Conservation (phyloP, 2,797 vertebrate species). For the Decapterus maruadsi region DNA sequence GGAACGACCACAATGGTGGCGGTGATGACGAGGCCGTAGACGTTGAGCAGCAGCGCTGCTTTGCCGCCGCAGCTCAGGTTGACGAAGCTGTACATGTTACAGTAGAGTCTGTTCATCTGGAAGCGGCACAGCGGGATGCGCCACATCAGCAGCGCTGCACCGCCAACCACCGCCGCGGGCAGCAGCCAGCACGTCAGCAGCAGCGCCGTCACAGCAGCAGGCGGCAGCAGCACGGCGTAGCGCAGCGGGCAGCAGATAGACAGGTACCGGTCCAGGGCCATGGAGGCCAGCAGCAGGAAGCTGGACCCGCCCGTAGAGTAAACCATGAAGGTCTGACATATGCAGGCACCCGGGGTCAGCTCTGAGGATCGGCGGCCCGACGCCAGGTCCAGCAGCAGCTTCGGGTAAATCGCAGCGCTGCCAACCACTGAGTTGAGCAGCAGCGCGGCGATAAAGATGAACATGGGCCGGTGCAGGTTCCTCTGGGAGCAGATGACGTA, state of each 20-base stretch:
- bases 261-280: conserved; percentile 49
- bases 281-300: conserved; percentile 39
- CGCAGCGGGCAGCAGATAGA: conserved; percentile 16
- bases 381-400: conserved; percentile 32
- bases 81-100: conserved; percentile 28
- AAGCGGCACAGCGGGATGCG: conserved; percentile 21
- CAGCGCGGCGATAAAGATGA: conserved; percentile 37
- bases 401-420: conserved; percentile 13
- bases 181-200: conserved; percentile 42
- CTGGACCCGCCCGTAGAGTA: background rate
- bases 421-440: conserved; percentile 29
- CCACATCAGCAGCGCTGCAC: background rate
- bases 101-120: conserved; percentile 19
- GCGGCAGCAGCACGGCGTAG: background rate
- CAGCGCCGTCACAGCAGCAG: background rate
- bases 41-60: background rate
- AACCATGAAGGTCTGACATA: conserved; percentile 12
- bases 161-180: background rate
- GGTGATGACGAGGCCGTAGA: background rate
- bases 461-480: conserved; percentile 46
- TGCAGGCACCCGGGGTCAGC: conserved; percentile 5
- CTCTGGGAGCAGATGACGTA: conserved; percentile 32
- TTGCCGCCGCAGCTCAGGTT: conserved; percentile 27
- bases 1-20: background rate
- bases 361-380: background rate